Percentiles rank a stretch among this genome's conserved stretches.
Evolutionary conservation across 2,888 invertebrate genomes (phyloP).

Genomic region (Nasonia oneida): DNA sequence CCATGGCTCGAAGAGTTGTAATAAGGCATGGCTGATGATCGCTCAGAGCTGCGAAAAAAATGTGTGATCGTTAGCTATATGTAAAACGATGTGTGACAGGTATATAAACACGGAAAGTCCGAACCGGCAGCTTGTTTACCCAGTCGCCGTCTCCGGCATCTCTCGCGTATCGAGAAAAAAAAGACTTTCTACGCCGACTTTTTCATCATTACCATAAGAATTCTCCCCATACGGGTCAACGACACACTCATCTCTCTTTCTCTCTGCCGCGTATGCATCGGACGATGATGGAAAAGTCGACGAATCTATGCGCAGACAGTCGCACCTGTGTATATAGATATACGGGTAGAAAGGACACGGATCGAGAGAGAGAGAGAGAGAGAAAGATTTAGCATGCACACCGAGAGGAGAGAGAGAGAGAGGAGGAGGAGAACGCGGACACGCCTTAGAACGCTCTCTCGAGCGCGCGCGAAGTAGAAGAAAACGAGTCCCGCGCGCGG

Average conservation of each 20-base stretch:
- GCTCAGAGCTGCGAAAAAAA: constrained; percentile 42
- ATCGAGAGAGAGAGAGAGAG: neutral
- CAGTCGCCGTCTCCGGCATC: neutral
- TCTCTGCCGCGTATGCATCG: neutral
- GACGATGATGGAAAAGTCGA: neutral
- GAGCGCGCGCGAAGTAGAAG: constrained; percentile 29
- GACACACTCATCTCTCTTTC: constrained; percentile 36
- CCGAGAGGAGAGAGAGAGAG: constrained; percentile 19
- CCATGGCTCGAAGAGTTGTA: constrained; percentile 74
- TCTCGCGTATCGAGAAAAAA: neutral
- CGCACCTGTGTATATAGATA: neutral
- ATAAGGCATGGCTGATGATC: constrained; percentile 71
- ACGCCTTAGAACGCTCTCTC: constrained; percentile 52
- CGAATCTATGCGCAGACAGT: neutral
- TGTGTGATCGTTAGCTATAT: neutral
- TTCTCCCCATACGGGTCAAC: constrained; percentile 50
- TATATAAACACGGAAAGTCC: neutral
- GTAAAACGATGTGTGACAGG: neutral
- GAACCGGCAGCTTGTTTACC: constrained; percentile 12
- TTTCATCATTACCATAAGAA: constrained; percentile 58
- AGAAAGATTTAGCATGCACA: neutral
- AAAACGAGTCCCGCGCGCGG: constrained; percentile 60
- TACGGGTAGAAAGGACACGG: neutral
- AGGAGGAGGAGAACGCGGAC: constrained; percentile 49
- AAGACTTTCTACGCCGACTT: constrained; percentile 52